phyloP scores from a whole-genome alignment of 1,140 invertebrate genomes.

The Danaus plexippus region DNA sequence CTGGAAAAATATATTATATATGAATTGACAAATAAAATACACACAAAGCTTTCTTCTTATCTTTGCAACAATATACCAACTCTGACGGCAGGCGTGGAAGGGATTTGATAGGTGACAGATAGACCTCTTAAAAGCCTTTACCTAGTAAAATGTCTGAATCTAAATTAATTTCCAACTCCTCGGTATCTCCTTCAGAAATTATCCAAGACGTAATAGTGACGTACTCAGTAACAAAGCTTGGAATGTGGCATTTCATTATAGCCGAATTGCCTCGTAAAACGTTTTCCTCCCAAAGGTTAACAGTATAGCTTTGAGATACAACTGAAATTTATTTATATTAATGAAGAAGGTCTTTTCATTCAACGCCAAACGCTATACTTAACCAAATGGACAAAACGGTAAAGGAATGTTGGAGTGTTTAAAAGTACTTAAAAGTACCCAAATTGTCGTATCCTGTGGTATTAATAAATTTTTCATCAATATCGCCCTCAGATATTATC shows the following conservation, averaged over 20 bases:
- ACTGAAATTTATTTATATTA: constrained; percentile 75
- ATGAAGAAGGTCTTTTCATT: neutral
- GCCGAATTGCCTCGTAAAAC: constrained; percentile 90
- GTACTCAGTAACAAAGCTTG: constrained; percentile 92
- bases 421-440: constrained; percentile 31
- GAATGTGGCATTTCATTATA: constrained; percentile 93
- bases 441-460: constrained; percentile 48
- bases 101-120: constrained; percentile 1
- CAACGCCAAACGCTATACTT: constrained; percentile 4
- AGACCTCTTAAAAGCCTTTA: constrained; percentile 25
- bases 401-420: neutral
- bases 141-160: constrained; percentile 54
- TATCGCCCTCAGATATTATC: constrained; percentile 75
- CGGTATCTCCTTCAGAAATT: constrained; percentile 76
- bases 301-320: constrained; percentile 89
- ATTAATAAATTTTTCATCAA: constrained; percentile 65
- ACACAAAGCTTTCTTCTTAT: neutral
- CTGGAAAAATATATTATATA: constrained; percentile 68
- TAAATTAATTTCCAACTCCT: constrained; percentile 55
- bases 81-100: neutral
- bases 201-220: constrained; percentile 88
- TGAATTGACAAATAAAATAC: too few relatives aligned
- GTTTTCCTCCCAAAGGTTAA: constrained; percentile 92
- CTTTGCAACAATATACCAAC: neutral
- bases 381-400: constrained; percentile 3